Evolutionary conservation across 2,888 invertebrate species (phyloP), one percentile per base, ranked within the genome.

Genomic region (Hypselothyrea guttata): DNA sequence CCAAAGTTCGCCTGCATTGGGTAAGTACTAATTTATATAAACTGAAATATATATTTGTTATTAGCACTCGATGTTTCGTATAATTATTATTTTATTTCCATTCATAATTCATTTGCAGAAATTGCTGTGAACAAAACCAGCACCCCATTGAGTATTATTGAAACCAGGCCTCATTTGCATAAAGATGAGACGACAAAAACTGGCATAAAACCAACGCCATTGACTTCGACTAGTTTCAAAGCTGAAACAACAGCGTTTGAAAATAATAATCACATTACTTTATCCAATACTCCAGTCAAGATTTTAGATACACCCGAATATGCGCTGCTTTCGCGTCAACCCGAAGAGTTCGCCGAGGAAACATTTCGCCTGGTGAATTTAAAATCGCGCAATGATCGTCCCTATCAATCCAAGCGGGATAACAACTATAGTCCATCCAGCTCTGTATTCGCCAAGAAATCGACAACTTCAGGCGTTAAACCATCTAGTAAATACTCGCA

Each of bases 401-500:
- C 89, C 67, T 89, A 87, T 4, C 91, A 87, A 41, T 91, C 91
- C 76, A 91, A 91, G 1, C 92, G 83, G 48, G 75, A 94, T 55
- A 92, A 93, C 18, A 94, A 93, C 88, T 95, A 93, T 57, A 92
- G 93, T 22, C 94, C 94, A 88, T 95, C 95, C 0, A 92, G 95
- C 1, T 96, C 96, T 4, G 90, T 96, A 52, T 95, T 97, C 0
- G 95, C 96, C 4, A 95, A 94, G 81, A 91, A 96, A 47, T 90
- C 94, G 1, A 96, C 96, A 4, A 96, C 96, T 0, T 95, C 96
- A 77, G 95, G 97, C 18, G 96, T 97, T 2, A 95, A 94, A 86
- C 95, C 96, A 81, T 94, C 95, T 44, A 96, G 95, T 33, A 96
- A 96, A 90, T 96, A 97, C 88, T 96, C 96, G 2, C 96, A 97